Evolutionary conservation across 1,140 invertebrate genomes (phyloP).

Genomic region (Periplaneta americana): DNA sequence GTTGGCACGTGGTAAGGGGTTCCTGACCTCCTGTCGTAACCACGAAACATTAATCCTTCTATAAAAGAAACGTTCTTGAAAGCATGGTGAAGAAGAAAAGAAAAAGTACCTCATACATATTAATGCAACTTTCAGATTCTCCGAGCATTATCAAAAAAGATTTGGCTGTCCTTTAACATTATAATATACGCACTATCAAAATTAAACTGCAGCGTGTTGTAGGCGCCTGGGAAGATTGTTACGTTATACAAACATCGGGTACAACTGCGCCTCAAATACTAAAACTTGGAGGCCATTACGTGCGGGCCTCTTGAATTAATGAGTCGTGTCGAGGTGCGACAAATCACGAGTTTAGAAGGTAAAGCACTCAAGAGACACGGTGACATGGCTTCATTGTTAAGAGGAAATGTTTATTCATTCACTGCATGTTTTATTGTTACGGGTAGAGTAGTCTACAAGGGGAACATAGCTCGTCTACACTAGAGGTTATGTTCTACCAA

Average conservation of each 20-base stretch:
- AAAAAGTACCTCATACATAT: background rate
- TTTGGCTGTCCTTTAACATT: too few species aligned
- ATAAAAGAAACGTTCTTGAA: background rate
- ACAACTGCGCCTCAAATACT: too few species aligned
- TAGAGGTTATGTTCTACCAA: too few species aligned
- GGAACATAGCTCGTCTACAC: too few species aligned
- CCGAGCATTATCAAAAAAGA: too few species aligned
- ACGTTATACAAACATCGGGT: background rate
- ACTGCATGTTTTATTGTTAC: background rate
- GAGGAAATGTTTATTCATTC: background rate
- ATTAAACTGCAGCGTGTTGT: too few species aligned
- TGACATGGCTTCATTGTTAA: background rate
- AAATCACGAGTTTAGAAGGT: background rate
- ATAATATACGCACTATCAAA: too few species aligned
- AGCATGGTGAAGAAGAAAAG: background rate
- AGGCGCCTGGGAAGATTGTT: too few species aligned
- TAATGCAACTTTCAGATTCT: background rate
- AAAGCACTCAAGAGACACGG: too few species aligned
- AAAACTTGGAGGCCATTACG: background rate
- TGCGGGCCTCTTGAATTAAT: background rate
- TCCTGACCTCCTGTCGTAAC: background rate
- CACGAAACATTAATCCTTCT: conserved; percentile 4
- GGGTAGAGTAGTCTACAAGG: too few species aligned
- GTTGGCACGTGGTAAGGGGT: background rate
- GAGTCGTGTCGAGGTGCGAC: too few species aligned